phyloP scores from a whole-genome alignment of 2,113 vertebrate species.

The Menidia beryllina region DNA sequence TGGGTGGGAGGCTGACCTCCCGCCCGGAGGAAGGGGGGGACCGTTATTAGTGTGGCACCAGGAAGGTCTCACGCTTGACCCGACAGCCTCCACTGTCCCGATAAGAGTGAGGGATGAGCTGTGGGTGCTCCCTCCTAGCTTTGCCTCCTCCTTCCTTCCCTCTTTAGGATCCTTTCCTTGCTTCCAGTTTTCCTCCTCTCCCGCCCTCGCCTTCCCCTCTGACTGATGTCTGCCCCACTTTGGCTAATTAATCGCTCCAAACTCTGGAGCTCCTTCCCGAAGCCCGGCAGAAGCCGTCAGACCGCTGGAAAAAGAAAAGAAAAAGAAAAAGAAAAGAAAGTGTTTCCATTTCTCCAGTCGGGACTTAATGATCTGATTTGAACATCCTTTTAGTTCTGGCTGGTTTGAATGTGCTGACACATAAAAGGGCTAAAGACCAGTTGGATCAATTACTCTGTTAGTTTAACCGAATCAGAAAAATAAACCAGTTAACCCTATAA shows the following conservation, averaged over 20 bases:
- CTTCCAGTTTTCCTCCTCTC: slow-evolving; percentile 12
- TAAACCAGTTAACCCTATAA: too few relatives aligned
- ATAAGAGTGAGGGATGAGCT: slow-evolving; percentile 79
- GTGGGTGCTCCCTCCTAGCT: slow-evolving; percentile 34
- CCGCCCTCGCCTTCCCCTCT: slow-evolving; percentile 43
- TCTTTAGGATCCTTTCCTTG: neutral
- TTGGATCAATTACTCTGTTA: too few relatives aligned
- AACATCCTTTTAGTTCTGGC: too few relatives aligned
- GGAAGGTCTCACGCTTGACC: slow-evolving; percentile 75
- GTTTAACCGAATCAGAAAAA: too few relatives aligned
- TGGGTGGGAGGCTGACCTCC: slow-evolving; percentile 66
- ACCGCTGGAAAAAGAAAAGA: too few relatives aligned
- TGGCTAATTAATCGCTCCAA: slow-evolving; percentile 75
- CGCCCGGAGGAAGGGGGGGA: slow-evolving; percentile 44
- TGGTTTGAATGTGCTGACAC: too few relatives aligned
- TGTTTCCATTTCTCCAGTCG: too few relatives aligned
- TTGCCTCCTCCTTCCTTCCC: slow-evolving; percentile 22
- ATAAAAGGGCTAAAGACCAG: too few relatives aligned
- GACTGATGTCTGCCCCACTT: slow-evolving; percentile 75
- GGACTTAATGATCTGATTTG: neutral
- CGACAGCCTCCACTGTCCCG: slow-evolving; percentile 65
- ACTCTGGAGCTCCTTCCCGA: slow-evolving; percentile 43
- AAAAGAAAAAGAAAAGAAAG: too few relatives aligned
- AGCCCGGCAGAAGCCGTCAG: slow-evolving; percentile 51
- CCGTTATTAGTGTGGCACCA: slow-evolving; percentile 77